Percentiles rank a stretch among this genome's conserved stretches.
These are phyloP conservation scores for Thyatira batis DNA, from an alignment of 2,888 invertebrate genomes.

Conservation along the genomic window DNA sequence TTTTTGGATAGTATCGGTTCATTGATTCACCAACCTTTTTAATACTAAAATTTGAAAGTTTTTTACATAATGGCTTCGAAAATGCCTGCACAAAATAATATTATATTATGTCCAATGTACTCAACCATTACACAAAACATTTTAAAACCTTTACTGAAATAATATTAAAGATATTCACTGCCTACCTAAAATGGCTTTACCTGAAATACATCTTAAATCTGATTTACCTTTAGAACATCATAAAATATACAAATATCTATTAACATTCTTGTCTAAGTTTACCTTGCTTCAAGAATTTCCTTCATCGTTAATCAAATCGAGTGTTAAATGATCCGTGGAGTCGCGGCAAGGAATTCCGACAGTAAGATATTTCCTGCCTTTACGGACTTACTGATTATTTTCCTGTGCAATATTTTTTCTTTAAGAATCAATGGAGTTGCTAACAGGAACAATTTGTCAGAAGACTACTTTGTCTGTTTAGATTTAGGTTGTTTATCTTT, in stretches of 20 bases:
- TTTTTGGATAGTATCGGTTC: background rate
- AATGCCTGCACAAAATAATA: too few relatives aligned
- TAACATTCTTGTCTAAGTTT: constrained; percentile 12
- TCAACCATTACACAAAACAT: too few relatives aligned
- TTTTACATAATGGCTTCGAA: too few relatives aligned
- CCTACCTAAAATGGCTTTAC: too few relatives aligned
- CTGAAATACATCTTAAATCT: too few relatives aligned
- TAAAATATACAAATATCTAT: background rate
- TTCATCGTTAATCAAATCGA: constrained; percentile 66
- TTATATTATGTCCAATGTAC: too few relatives aligned
- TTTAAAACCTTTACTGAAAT: too few relatives aligned
- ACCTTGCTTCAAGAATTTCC: constrained; percentile 31
- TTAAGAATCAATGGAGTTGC: constrained; percentile 65
- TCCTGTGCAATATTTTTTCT: constrained; percentile 63
- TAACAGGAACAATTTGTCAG: constrained; percentile 69
- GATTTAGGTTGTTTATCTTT: constrained; percentile 52
- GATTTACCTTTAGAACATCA: background rate
- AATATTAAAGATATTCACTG: too few relatives aligned
- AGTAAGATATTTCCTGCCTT: constrained; percentile 54
- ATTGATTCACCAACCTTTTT: too few relatives aligned
- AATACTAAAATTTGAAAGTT: too few relatives aligned
- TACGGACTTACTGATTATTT: constrained; percentile 56
- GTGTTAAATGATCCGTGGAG: constrained; percentile 62
- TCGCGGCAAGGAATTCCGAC: constrained; percentile 47
- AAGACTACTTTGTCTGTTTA: constrained; percentile 58